Base-by-base conservation (phyloP, 2,797 vertebrate species). In the Sylvia borin region DNA sequence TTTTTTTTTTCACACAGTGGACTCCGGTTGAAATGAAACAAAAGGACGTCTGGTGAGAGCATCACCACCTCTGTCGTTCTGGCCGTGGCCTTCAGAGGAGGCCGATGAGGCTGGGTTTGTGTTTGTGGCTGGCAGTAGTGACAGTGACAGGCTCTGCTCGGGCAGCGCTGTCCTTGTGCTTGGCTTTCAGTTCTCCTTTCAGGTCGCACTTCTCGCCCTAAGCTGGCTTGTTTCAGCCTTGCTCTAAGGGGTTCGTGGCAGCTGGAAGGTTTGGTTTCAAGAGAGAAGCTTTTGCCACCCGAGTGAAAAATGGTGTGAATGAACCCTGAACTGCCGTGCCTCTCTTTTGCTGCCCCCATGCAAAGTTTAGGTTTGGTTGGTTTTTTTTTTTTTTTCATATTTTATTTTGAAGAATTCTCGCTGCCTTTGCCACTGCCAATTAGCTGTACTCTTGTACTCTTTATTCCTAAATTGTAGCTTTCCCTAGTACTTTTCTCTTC, bases 131-230 rank as follows among this genome's bases (percentile, higher is more conserved):
- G 26, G 36, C 36, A 36, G 36, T 36, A 36, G 10, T 36, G 36
- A 36, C 36, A 36, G 36, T 36, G 36, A 36, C 36, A 88, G 88
- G 60, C 71, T 85, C n/a, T 9, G 3, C 48, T 36, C 19, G 25
- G 13, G 16, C 84, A 74, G 83, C 83, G 81, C 93, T 97, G 47
- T 73, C 64, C 60, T 94, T 96, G 95, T 53, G 95, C 86, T 7
- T 40, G 25, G 2, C 29, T 79, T 57, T 67, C 81, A 70, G 13
- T 18, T 82, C 16, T 10, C 54, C 58, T n/a, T 58, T 42, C 26
- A 34, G n/a, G 70, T 91, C 75, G 21, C 91, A 67, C 86, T 3
- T 80, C 88, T 57, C n/a, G 61, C 80, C 73, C 80, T 27, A 15
- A 65, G 9, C 54, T 91, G 83, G 36, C 34, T 91, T 83, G 61